phyloP scores from a whole-genome alignment of 2,888 invertebrate genomes.

The Asteroscopus sphinx region DNA sequence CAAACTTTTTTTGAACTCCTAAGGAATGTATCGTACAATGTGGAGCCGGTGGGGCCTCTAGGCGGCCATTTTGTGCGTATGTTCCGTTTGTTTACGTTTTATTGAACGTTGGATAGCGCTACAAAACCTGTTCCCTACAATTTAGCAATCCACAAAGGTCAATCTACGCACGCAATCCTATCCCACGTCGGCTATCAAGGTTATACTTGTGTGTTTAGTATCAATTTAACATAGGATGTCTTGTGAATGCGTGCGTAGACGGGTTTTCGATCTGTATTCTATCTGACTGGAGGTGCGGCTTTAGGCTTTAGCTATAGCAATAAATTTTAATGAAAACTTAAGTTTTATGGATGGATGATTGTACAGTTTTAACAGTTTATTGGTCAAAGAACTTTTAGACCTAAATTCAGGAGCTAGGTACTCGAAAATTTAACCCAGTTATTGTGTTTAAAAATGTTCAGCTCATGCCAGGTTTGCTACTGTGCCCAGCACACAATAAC shows the following conservation, averaged over 20 bases:
- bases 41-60: slow-evolving; percentile 40
- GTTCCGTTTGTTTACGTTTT: slow-evolving; percentile 62
- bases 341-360: slow-evolving; percentile 1
- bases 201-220: slow-evolving; percentile 51
- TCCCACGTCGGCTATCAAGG: slow-evolving; percentile 53
- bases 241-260: slow-evolving; percentile 19
- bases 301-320: slow-evolving; percentile 8
- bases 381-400: no score
- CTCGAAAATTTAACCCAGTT: no score
- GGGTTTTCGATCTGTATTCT: slow-evolving; percentile 27
- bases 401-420: no score
- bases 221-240: slow-evolving; percentile 51
- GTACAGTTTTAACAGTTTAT: slow-evolving; percentile 4
- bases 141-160: slow-evolving; percentile 61
- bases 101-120: slow-evolving; percentile 53
- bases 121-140: slow-evolving; percentile 59
- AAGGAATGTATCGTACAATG: slow-evolving; percentile 34
- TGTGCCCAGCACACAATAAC: no score
- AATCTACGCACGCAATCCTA: slow-evolving; percentile 59
- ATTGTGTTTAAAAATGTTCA: no score
- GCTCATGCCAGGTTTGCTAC: no score
- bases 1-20: slow-evolving; percentile 22
- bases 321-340: slow-evolving; percentile 23
- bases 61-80: slow-evolving; percentile 56
- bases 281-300: slow-evolving; percentile 24